These are phyloP conservation scores for Platorchestia sp. DNA, from an alignment of 1,140 invertebrate genomes.

Conservation along the genomic window DNA sequence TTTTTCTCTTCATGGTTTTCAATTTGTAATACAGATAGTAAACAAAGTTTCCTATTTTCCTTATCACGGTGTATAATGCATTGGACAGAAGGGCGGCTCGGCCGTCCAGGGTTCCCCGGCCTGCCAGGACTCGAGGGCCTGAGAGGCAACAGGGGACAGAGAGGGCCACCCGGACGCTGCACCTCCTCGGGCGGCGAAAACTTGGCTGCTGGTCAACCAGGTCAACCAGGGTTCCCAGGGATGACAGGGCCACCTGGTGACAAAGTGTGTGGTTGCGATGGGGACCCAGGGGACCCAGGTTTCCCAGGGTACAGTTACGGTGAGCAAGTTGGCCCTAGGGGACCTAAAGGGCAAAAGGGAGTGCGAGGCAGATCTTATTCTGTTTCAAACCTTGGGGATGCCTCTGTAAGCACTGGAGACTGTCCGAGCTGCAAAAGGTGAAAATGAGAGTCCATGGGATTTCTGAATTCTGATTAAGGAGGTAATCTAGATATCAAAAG, in stretches of 20 bases:
- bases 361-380: not conserved
- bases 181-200: not conserved
- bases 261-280: constrained; percentile 40
- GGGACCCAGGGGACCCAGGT: not conserved
- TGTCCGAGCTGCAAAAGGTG: not conserved
- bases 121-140: not conserved
- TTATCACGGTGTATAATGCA: not conserved
- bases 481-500: not conserved
- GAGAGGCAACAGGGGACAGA: not conserved
- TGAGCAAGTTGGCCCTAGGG: constrained; percentile 7
- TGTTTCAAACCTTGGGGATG: not conserved
- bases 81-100: not conserved
- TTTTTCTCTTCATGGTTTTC: not conserved
- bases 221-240: not conserved
- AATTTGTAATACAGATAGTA: not conserved
- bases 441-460: not conserved
- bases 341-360: constrained; percentile 36
- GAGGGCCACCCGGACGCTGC: not conserved
- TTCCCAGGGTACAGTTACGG: constrained; percentile 41
- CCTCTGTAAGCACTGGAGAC: not conserved
- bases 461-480: not conserved
- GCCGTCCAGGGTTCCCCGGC: not conserved
- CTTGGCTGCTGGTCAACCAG: not conserved
- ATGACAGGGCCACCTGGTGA: not conserved
- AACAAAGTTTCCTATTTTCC: not conserved